Evolutionary conservation across 2,888 invertebrate species (phyloP), one percentile per base, ranked within the genome.

Genomic region (Sesia apiformis): DNA sequence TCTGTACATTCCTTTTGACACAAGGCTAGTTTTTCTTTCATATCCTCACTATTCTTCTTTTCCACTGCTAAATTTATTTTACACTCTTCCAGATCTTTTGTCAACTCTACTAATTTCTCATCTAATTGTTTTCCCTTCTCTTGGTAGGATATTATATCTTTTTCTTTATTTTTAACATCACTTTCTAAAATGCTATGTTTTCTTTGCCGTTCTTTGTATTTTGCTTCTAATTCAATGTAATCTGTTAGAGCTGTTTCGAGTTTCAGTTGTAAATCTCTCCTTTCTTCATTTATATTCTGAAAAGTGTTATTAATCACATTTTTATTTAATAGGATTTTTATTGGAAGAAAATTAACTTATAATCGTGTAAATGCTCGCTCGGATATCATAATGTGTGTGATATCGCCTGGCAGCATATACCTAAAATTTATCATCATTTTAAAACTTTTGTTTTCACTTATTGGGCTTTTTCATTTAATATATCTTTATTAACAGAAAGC

Each of bases 251-350:
- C 78, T 56, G 90, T 84, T 69, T 90, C 74, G 43, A 91, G 73
- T 74, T 93, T 92, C 3, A 84, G 66, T 69, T 93, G 92, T 38
- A 93, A 66, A 52, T 89, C 78, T 69, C 91, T 90, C 79, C 63
- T 91, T 80, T 70, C 90, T 82, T 59, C 90, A 74, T 70, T 91
- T 84, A 60, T 82, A 53, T 67, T 74, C 79, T 84, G 63, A 39
- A 67, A 66, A 57, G 23, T 23, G 23, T 23, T 23, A 23, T 23
- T 23, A 1, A 23, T 23, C 23, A 23, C 23, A 23, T 23, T 23
- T 23, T 23, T 23, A 23, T 23, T 23, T 23, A 23, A 23, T 23
- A 23, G 1, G 23, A 23, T 2, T 23, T 23, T 1, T 23, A 2
- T 23, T 23, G 23, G 23, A 23, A 23, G 23, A 23, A 23, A 23